phyloP scores from a whole-genome alignment of 2,888 invertebrate genomes.

The Melinopterus prodromus region DNA sequence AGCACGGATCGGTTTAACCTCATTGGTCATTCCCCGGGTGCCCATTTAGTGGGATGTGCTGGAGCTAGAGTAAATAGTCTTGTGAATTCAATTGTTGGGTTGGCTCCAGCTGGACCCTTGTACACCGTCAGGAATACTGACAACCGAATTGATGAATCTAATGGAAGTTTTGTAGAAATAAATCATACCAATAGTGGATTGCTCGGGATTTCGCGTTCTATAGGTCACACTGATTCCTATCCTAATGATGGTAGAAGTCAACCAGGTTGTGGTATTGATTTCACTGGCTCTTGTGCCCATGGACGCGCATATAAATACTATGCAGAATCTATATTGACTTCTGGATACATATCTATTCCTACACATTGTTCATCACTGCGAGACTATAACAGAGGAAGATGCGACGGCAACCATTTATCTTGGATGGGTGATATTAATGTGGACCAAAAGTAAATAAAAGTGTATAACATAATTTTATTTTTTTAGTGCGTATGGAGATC shows the following conservation, averaged over 20 bases:
- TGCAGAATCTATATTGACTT: constrained; percentile 55
- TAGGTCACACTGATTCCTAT: constrained; percentile 42
- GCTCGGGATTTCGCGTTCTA: constrained; percentile 38
- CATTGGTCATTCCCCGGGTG: constrained; percentile 41
- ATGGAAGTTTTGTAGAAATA: constrained; percentile 40
- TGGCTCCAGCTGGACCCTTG: constrained; percentile 41
- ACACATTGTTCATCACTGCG: constrained; percentile 30
- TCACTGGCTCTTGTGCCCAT: constrained; percentile 52
- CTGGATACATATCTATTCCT: constrained; percentile 49
- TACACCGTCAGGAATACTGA: constrained; percentile 29
- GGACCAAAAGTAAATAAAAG: constrained; percentile 38
- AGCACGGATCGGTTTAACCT: constrained; percentile 29
- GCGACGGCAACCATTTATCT: constrained; percentile 35
- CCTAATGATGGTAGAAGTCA: constrained; percentile 42
- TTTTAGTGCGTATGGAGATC: constrained; percentile 49
- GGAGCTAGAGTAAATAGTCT: constrained; percentile 36
- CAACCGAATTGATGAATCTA: constrained; percentile 37
- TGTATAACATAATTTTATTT: constrained; percentile 26
- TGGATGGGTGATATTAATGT: constrained; percentile 42
- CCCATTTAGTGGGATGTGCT: constrained; percentile 45
- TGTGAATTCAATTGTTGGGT: constrained; percentile 40
- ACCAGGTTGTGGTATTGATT: constrained; percentile 41
- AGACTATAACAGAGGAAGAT: constrained; percentile 34
- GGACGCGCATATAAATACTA: constrained; percentile 53
- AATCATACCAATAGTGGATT: constrained; percentile 40